A percentile compares a stretch with the other conserved stretches of the same genome.
These are phyloP conservation scores for Oscheius sp. DNA, from an alignment of 2,888 invertebrate genomes.

Conservation along the genomic window DNA sequence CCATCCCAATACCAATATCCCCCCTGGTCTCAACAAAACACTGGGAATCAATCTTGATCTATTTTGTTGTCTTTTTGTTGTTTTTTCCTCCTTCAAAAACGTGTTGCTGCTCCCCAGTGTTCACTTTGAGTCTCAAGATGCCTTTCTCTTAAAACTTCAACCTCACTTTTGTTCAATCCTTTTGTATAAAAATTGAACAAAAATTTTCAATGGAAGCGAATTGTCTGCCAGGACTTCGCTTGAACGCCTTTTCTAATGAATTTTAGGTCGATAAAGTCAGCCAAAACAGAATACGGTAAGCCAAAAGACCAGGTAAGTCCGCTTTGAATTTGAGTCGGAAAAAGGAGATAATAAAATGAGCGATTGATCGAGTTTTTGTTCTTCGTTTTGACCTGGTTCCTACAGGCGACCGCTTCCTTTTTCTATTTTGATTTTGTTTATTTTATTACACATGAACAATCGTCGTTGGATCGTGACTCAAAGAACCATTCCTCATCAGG, in stretches of 20 bases:
- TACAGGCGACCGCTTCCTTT: conserved; percentile 23
- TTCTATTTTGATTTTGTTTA: conserved; percentile 18
- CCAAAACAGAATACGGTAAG: too few species aligned
- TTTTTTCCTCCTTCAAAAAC: not conserved
- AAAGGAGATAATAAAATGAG: conserved; percentile 1
- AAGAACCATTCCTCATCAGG: conserved; percentile 16
- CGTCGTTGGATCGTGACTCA: conserved; percentile 26
- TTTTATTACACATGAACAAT: conserved; percentile 29
- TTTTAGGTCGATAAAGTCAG: too few species aligned
- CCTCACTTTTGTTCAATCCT: conserved; percentile 3
- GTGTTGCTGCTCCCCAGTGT: too few species aligned
- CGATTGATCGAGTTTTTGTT: not conserved
- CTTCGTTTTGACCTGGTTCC: conserved; percentile 16
- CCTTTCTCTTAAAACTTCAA: too few species aligned
- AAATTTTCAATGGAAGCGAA: not conserved
- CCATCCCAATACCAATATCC: not conserved
- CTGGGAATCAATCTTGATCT: not conserved
- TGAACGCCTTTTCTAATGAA: not conserved
- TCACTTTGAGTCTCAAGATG: too few species aligned
- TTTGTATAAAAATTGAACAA: not conserved
- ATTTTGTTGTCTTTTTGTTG: not conserved
- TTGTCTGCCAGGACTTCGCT: conserved; percentile 14
- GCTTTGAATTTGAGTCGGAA: not conserved
- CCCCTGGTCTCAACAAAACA: not conserved
- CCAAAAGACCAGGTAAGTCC: conserved; percentile 21